Evolutionary conservation across 2,797 vertebrate genomes (phyloP).

Genomic region (Gallirallus australis): DNA sequence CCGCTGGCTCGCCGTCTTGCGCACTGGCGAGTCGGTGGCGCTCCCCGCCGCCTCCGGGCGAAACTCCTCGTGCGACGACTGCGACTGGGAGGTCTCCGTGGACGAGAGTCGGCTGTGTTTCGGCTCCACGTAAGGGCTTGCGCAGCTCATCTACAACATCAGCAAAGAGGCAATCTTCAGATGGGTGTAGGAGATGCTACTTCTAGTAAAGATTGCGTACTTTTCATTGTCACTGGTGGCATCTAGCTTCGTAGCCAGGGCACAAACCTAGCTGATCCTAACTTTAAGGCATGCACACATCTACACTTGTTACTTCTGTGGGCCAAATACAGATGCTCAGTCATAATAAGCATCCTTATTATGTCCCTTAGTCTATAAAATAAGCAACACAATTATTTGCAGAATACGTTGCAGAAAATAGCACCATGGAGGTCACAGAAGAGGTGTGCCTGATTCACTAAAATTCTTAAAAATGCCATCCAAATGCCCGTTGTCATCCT

Average conservation of each 20-base stretch:
- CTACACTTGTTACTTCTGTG: not conserved
- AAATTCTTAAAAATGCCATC: not conserved
- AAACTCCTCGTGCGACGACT: conserved; percentile 97
- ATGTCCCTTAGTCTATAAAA: not conserved
- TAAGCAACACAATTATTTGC: not conserved
- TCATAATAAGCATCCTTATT: not conserved
- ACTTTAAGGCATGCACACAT: not conserved
- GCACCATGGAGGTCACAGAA: not conserved
- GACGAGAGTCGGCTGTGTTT: conserved; percentile 94
- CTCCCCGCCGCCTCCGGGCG: conserved; percentile 90
- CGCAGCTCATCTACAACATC: conserved; percentile 86
- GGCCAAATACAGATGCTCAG: not conserved
- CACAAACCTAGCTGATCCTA: not conserved
- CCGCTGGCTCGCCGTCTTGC: conserved; percentile 94
- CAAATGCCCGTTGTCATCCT: not conserved
- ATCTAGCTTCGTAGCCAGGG: accelerated
- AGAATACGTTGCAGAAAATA: not conserved
- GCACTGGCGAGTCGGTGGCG: conserved; percentile 89
- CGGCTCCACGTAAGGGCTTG: conserved; percentile 91
- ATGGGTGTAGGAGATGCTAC: accelerated
- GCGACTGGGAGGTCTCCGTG: conserved; percentile 96
- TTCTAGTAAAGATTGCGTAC: accelerated
- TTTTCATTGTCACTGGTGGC: accelerated
- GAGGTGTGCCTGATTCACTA: not conserved
- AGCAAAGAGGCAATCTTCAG: not conserved